phyloP scores from a whole-genome alignment of 2,797 vertebrate species.

The Vipera latastei region DNA sequence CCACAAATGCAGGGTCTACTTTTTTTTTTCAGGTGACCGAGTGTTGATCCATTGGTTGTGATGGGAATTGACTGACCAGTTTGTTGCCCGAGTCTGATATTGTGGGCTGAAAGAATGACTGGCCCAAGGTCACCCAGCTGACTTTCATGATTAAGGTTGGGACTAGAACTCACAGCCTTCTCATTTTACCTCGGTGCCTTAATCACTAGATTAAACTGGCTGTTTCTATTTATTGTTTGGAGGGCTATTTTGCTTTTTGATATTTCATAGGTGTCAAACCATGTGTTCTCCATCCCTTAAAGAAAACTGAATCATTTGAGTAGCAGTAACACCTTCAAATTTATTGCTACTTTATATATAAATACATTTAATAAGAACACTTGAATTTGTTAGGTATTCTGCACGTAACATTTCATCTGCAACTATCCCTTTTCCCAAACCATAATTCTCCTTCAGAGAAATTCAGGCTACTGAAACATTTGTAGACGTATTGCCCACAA shows the following conservation, averaged over 20 bases:
- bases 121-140: background rate
- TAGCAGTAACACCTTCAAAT: background rate
- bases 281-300: background rate
- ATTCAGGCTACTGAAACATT: background rate
- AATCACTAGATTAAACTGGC: background rate
- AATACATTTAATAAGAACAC: background rate
- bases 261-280: background rate
- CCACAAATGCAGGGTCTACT: background rate
- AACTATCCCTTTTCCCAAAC: background rate
- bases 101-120: background rate
- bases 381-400: background rate
- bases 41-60: background rate
- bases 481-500: background rate
- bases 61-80: background rate
- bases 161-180: background rate
- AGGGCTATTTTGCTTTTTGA: background rate
- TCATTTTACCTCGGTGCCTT: background rate
- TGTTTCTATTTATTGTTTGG: background rate
- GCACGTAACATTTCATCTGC: background rate
- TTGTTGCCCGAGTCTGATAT: background rate
- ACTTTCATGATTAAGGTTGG: background rate
- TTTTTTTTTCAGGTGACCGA: background rate
- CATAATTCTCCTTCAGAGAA: background rate
- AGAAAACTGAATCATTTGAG: background rate
- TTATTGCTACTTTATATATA: background rate